Evolutionary conservation across 1,140 invertebrate genomes (phyloP), one percentile per base, ranked within the genome.

Genomic region (Cyrtorhinus lividipennis): DNA sequence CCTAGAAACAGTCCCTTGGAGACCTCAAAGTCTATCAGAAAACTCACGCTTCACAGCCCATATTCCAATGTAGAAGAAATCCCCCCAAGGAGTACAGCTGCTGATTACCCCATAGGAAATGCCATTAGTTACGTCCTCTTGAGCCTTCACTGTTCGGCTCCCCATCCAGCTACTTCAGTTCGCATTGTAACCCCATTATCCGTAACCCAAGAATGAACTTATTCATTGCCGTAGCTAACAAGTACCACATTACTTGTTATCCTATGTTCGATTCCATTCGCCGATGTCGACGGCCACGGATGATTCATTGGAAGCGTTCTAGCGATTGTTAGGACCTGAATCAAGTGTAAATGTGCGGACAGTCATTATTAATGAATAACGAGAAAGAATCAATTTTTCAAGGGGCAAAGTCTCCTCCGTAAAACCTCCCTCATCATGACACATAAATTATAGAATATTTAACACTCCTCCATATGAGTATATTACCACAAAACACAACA

Each of bases 91-190:
- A 38, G 48, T 20, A 22, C 48, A 53, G 48, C 48, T 53, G 48
- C 48, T 53, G 48, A 53, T 53, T 53, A 22, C 48, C 20, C 48
- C 48, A 22, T 53, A 53, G 48, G 20, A 53, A 53, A 53, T 53
- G 18, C 48, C 20, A 53, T 53, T 53, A 53, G 48, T 53, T 53
- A 53, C 48, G 48, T 53, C 48, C 48, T 53, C 48, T 53, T 53
- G 48, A 53, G 8, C 48, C 30, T 15, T 8, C 5, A 38, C 30
- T 8, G 15, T 5, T 5, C 30, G 5, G 30, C 5, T 5, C 10
- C 48, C 48, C 48, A 10, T 20, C 48, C 48, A 13, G 10, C 5
- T 12, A 53, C 5, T 20, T 8, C 48, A 12, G 48, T 10, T 53
- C 20, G 5, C 48, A 53, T 53, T 53, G 48, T 53, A 20, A 53